A percentile compares a stretch with the other conserved stretches of the same genome.
Conservation (phyloP, 2,113 vertebrate species). For the Daphoenositta chrysoptera region DNA sequence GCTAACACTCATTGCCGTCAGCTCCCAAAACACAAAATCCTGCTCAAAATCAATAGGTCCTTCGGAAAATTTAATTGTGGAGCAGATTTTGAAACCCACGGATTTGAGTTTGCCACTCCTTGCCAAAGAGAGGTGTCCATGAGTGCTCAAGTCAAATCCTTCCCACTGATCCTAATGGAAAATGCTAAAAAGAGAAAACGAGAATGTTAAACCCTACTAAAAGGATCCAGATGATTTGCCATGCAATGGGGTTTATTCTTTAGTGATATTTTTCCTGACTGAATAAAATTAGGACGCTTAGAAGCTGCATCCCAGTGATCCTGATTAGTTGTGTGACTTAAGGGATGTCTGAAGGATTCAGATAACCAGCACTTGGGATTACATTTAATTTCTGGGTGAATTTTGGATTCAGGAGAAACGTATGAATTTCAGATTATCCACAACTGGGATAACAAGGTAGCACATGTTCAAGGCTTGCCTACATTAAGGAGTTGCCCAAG, state of each 20-base stretch:
- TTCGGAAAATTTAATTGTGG: neutral
- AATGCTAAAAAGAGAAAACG: neutral
- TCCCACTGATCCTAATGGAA: neutral
- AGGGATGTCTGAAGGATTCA: constrained; percentile 30
- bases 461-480: neutral
- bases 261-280: neutral
- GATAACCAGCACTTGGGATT: constrained; percentile 22
- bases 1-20: neutral
- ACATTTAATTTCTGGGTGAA: neutral
- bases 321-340: neutral
- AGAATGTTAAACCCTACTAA: neutral
- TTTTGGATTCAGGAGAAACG: neutral
- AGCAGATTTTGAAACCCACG: neutral
- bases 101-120: neutral
- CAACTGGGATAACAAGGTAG: neutral
- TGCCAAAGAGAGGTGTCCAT: neutral
- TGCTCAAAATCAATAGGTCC: neutral
- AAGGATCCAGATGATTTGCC: constrained; percentile 1
- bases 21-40: neutral
- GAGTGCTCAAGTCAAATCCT: neutral
- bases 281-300: constrained; percentile 12
- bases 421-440: neutral
- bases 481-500: neutral
- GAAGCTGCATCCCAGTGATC: neutral
- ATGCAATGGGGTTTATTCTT: neutral